Evolutionary conservation across 2,113 vertebrate genomes (phyloP).

Genomic region (Myrmophylax atrothorax): DNA sequence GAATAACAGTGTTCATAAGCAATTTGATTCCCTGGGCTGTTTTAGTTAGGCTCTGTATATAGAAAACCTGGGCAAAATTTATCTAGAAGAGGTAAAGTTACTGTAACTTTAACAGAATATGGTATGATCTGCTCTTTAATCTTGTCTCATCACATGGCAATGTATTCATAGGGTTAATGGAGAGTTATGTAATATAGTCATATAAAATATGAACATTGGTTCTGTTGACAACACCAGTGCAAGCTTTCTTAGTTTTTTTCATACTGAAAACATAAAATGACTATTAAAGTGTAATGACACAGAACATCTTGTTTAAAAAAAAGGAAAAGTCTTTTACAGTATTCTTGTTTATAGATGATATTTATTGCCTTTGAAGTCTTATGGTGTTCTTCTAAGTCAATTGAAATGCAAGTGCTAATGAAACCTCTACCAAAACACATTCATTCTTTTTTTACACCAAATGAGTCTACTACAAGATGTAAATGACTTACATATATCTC

Average conservation of each 20-base stretch:
- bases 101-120: not conserved
- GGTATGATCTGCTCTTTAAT: not conserved
- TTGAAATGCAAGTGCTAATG: constrained; percentile 82
- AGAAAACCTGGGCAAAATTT: not conserved
- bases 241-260: constrained; percentile 45
- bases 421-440: constrained; percentile 72
- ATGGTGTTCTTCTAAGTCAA: constrained; percentile 71
- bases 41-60: not conserved
- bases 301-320: constrained; percentile 64
- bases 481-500: constrained; percentile 84
- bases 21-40: not conserved
- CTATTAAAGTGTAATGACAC: constrained; percentile 74
- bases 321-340: constrained; percentile 36
- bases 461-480: constrained; percentile 75
- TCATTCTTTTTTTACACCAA: constrained; percentile 73
- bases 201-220: constrained; percentile 32
- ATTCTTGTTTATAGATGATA: constrained; percentile 78
- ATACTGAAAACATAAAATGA: constrained; percentile 49
- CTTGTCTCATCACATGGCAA: constrained; percentile 12
- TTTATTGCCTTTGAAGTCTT: constrained; percentile 76
- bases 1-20: not conserved
- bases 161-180: constrained; percentile 9
- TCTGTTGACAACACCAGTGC: not conserved
- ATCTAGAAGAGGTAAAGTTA: not conserved
- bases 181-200: constrained; percentile 36